A percentile compares a stretch with the other conserved stretches of the same genome.
Conservation (phyloP, 64 coral and sea anemone species). For the Porites lutea region DNA sequence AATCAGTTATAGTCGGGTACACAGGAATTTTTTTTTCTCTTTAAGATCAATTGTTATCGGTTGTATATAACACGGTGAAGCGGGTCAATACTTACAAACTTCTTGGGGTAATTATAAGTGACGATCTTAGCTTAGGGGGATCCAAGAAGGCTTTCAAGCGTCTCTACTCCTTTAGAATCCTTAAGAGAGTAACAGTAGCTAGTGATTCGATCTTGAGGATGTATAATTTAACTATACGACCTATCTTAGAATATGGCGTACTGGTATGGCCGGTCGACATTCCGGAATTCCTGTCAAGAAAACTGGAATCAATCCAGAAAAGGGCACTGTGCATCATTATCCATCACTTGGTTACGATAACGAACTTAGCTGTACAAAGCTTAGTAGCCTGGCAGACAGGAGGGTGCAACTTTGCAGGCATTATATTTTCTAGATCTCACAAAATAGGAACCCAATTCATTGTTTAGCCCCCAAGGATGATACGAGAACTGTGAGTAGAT, state of each 20-base stretch:
- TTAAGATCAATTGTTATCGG: conserved; percentile 67
- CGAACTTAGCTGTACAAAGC: too few relatives aligned
- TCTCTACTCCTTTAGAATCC: conserved; percentile 36
- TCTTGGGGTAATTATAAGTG: conserved; percentile 60
- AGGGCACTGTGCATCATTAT: too few relatives aligned
- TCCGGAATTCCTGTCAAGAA: conserved; percentile 22
- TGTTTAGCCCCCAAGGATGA: too few relatives aligned
- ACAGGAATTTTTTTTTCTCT: too few relatives aligned
- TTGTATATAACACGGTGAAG: conserved; percentile 45
- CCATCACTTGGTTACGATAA: too few relatives aligned
- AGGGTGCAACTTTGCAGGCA: too few relatives aligned
- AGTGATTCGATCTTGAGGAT: conserved; percentile 20
- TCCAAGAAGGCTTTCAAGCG: conserved; percentile 56
- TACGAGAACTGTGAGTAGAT: too few relatives aligned
- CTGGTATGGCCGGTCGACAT: conserved; percentile 64
- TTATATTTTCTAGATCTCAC: too few relatives aligned
- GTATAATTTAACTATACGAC: conserved; percentile 39
- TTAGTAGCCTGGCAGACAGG: too few relatives aligned
- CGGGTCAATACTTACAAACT: conserved; percentile 66
- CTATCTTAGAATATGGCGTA: conserved; percentile 32
- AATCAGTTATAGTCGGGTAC: too few relatives aligned
- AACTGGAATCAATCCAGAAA: too few relatives aligned
- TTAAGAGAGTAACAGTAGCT: conserved; percentile 39
- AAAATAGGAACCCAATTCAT: too few relatives aligned
- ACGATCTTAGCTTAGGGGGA: conserved; percentile 73